Conservation (phyloP, 2,797 vertebrate genomes). For the Corythornis leucogaster region DNA sequence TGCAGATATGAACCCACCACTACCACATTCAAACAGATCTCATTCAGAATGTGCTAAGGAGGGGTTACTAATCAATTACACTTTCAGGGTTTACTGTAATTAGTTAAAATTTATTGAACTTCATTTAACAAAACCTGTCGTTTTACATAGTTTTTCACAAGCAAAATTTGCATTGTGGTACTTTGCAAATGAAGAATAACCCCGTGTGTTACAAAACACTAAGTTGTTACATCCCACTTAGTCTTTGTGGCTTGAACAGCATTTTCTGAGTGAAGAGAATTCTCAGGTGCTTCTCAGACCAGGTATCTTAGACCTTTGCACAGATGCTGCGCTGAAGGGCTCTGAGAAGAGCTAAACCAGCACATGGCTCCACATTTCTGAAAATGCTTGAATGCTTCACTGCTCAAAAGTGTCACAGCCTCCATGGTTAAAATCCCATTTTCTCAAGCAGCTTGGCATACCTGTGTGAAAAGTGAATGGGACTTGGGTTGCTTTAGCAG, state of each 20-base stretch:
- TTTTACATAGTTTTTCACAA: not conserved
- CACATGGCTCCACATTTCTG: accelerated
- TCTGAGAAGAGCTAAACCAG: not conserved
- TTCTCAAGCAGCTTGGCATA: not conserved
- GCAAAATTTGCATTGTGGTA: not conserved
- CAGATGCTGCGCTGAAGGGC: not conserved
- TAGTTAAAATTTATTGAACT: not conserved
- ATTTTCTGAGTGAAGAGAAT: not conserved
- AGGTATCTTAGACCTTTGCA: not conserved
- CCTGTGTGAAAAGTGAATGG: not conserved
- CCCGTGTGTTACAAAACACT: not conserved
- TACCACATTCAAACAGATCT: accelerated
- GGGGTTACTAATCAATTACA: not conserved
- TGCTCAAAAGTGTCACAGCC: not conserved
- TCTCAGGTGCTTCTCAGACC: not conserved
- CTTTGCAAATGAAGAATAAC: not conserved
- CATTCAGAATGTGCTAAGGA: not conserved
- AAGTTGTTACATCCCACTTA: not conserved
- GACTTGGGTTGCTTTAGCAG: not conserved
- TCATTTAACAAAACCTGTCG: not conserved
- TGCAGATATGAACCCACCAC: not conserved
- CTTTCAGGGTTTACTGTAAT: not conserved
- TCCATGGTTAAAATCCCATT: not conserved
- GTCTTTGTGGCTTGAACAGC: not conserved
- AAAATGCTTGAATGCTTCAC: not conserved